Percentiles rank a stretch among this genome's conserved stretches.
Evolutionary conservation across 2,797 vertebrate genomes (phyloP).

Genomic region (Sebastes hopkinsi): DNA sequence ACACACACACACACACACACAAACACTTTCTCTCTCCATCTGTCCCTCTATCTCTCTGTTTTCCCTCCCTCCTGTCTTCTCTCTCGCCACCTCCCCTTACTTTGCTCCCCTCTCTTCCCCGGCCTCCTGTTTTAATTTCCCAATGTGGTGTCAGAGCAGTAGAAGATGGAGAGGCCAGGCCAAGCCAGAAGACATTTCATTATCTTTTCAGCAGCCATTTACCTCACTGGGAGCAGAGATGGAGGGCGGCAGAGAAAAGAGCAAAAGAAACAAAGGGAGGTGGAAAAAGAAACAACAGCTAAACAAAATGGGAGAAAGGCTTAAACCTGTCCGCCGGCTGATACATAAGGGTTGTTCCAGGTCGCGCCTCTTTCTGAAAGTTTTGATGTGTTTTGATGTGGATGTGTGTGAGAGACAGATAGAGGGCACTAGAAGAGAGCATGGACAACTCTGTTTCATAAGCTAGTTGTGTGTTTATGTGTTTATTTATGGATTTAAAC

Average conservation of each 20-base stretch:
- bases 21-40: slow-evolving; percentile 1
- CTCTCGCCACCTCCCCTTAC: slow-evolving; percentile 4
- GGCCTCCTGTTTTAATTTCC: slow-evolving; percentile 78
- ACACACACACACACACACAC: background rate
- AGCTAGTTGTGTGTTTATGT: background rate
- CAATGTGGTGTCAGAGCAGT: slow-evolving; percentile 59
- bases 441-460: background rate
- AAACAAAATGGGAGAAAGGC: slow-evolving; percentile 43
- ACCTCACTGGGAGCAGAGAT: slow-evolving; percentile 70
- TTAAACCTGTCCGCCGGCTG: slow-evolving; percentile 43
- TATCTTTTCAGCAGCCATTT: slow-evolving; percentile 85
- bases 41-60: slow-evolving; percentile 19
- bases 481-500: background rate
- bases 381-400: slow-evolving; percentile 5
- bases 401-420: slow-evolving; percentile 6
- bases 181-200: slow-evolving; percentile 81
- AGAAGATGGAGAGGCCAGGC: slow-evolving; percentile 78
- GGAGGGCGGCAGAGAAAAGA: slow-evolving; percentile 50
- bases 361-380: background rate
- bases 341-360: slow-evolving; percentile 28
- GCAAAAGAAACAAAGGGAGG: slow-evolving; percentile 53
- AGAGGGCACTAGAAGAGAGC: background rate
- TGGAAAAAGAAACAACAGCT: slow-evolving; percentile 51
- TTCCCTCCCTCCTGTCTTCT: slow-evolving; percentile 3
- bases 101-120: background rate